A percentile compares a stretch with the other conserved stretches of the same genome.
These are phyloP conservation scores for Dallia pectoralis DNA, from an alignment of 2,797 vertebrate species.

Conservation along the genomic window DNA sequence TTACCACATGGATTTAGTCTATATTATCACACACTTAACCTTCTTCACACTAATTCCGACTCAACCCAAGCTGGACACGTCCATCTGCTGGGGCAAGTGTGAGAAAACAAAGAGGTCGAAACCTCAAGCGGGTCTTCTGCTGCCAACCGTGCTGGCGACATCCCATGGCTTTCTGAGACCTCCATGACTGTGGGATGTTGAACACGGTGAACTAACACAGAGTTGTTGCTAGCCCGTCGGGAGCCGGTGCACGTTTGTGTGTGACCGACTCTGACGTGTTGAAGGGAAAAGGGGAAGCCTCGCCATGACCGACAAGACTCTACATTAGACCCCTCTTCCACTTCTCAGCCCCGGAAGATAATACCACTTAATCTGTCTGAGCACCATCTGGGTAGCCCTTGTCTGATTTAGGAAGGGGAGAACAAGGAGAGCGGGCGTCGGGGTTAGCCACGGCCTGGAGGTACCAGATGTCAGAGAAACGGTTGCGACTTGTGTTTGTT, in stretches of 20 bases:
- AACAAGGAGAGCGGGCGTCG: not conserved
- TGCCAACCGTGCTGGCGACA: not conserved
- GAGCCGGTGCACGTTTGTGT: not conserved
- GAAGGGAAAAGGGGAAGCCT: not conserved
- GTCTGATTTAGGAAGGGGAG: constrained; percentile 20
- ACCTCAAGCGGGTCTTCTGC: not conserved
- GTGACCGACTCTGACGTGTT: not conserved
- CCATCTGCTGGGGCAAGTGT: constrained; percentile 14
- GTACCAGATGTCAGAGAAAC: constrained; percentile 48
- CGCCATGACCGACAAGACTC: not conserved
- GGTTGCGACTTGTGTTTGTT: constrained; percentile 10
- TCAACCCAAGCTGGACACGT: constrained; percentile 4
- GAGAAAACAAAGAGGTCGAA: constrained; percentile 9
- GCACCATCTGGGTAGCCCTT: constrained; percentile 43
- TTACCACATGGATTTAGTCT: constrained; percentile 26
- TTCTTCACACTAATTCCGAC: constrained; percentile 12
- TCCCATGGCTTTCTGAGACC: not conserved
- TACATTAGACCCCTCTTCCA: not conserved
- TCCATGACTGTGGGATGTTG: not conserved
- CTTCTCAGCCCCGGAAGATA: constrained; percentile 16
- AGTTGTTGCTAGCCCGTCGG: not conserved
- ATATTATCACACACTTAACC: constrained; percentile 19
- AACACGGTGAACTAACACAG: not conserved
- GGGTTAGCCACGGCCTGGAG: constrained; percentile 11
- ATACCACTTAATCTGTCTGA: constrained; percentile 51